These are phyloP conservation scores for Arbacia lixula DNA, from an alignment of 53 echinoderm and acorn worm species.

Conservation along the genomic window DNA sequence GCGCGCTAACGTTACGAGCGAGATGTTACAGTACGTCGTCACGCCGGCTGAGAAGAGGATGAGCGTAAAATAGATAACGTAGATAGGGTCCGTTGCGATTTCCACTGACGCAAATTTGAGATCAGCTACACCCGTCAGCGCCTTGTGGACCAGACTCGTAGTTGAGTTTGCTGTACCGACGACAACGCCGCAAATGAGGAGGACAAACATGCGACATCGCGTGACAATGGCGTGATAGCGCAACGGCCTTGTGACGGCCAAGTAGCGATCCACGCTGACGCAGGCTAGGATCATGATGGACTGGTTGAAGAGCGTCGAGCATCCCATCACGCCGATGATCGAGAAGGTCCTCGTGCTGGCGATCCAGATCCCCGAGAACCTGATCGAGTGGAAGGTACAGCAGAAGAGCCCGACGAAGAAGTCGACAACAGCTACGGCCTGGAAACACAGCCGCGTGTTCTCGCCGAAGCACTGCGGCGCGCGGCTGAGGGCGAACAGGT, in stretches of 20 bases:
- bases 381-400: slow-evolving; percentile 50
- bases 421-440: slow-evolving; percentile 45
- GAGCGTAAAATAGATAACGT: slow-evolving; percentile 27
- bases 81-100: slow-evolving; percentile 21
- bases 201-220: slow-evolving; percentile 2
- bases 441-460: slow-evolving; percentile 50
- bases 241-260: slow-evolving; percentile 38
- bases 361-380: slow-evolving; percentile 46
- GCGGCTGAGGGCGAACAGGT: slow-evolving; percentile 34
- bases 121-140: not conserved
- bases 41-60: slow-evolving; percentile 32
- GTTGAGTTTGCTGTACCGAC: slow-evolving; percentile 38
- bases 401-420: slow-evolving; percentile 55
- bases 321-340: slow-evolving; percentile 44
- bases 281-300: slow-evolving; percentile 56
- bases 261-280: slow-evolving; percentile 50
- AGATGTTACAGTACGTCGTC: slow-evolving; percentile 34
- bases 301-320: slow-evolving; percentile 54
- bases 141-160: slow-evolving; percentile 32
- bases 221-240: slow-evolving; percentile 51
- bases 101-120: slow-evolving; percentile 36
- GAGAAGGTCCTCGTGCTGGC: slow-evolving; percentile 33
- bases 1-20: slow-evolving; percentile 14
- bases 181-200: slow-evolving; percentile 6
- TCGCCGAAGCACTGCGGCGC: slow-evolving; percentile 48